Base-by-base conservation (phyloP, 2,113 vertebrate species). In the Tiliqua scincoides region DNA sequence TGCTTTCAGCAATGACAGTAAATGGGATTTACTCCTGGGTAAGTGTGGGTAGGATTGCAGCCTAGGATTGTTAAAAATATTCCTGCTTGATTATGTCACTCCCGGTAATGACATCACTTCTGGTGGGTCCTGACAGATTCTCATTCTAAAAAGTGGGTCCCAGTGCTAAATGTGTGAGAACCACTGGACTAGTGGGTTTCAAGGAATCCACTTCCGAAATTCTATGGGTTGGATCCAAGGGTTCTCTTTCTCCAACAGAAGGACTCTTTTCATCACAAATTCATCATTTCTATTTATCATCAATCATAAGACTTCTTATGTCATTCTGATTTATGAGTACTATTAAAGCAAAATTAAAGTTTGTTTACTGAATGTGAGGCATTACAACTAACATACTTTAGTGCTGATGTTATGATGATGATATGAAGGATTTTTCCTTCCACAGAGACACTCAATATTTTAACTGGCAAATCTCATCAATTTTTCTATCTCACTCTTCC, bases 251-350 rank as follows among this genome's bases (percentile, higher is more conserved):
- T 57, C 54, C 54, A 57, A 57, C 14, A 12, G 54, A 57, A 57
- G 54, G 11, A 57, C 54, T 54, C 52, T 17, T 57, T 57, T 12
- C 54, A 57, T 12, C 11, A 17, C 6, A 57, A 57, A 57, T 57
- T 57, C 54, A 57, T 15, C 54, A 89, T 75, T 78, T 87, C 85
- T 90, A 93, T 93, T 92, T 71, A 91, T 89, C 90, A 88, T 0
- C 17, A 86, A 94, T 93, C 71, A 80, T 71, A n/a, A 88, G 37
- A 82, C 54, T 32, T 54, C 20, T 59, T 82, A 72, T 93, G 93
- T 91, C 70, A 86, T 88, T 83, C 87, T 93, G 91, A 94, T 95
- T 95, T 94, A 94, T 94, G 88, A 93, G 87, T 88, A 73, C 71
- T 89, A 93, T 94, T 95, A 92, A 93, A 91, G 12, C 63, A 91